These are phyloP conservation scores for Dromaius novaehollandiae DNA, from an alignment of 2,113 vertebrate genomes.

Conservation along the genomic window DNA sequence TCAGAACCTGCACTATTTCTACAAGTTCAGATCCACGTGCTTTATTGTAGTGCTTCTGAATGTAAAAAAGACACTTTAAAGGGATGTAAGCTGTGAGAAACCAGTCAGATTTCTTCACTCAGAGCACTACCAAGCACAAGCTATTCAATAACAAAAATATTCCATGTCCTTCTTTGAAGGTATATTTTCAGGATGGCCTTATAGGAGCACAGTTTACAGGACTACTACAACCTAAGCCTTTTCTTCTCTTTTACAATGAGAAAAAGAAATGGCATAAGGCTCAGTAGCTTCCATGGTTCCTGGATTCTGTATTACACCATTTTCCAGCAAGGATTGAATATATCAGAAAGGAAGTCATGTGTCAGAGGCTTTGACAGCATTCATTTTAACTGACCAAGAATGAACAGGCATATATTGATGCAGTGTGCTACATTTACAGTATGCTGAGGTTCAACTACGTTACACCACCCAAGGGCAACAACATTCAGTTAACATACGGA, in stretches of 20 bases:
- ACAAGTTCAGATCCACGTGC: not conserved
- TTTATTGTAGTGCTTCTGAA: not conserved
- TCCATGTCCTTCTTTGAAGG: not conserved
- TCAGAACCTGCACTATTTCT: not conserved
- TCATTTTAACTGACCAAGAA: constrained; percentile 15
- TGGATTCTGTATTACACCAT: not conserved
- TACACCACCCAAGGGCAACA: not conserved
- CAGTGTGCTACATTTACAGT: not conserved
- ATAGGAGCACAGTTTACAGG: not conserved
- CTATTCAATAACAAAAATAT: not conserved
- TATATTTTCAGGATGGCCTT: not conserved
- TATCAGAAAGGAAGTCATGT: not conserved
- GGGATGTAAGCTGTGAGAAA: not conserved
- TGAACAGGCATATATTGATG: not conserved
- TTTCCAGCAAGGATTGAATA: not conserved
- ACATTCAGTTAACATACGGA: not conserved
- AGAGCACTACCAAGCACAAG: not conserved
- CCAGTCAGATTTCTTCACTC: not conserved
- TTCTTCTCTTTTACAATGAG: not conserved
- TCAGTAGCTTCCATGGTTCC: not conserved
- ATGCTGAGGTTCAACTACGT: not conserved
- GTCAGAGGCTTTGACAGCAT: not conserved
- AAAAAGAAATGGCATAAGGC: not conserved
- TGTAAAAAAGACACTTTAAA: not conserved
- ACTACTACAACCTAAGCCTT: not conserved